Conservation (phyloP, 2,113 vertebrate genomes). For the Dunckerocampus dactyliophorus region DNA sequence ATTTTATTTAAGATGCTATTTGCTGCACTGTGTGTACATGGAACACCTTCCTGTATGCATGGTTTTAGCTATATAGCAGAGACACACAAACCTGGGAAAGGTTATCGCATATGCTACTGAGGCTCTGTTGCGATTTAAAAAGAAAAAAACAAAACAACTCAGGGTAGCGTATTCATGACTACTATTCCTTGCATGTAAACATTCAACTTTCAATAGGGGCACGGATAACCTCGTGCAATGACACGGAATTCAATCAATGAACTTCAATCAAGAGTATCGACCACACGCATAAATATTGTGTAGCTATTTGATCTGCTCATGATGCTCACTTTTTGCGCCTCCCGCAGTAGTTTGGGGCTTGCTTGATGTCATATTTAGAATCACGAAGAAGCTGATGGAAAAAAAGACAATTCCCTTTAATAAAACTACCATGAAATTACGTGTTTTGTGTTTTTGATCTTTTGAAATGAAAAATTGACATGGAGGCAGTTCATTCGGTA, state of each 20-base stretch:
- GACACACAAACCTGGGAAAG: background rate
- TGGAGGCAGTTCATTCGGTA: no score
- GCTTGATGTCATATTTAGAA: slow-evolving; percentile 47
- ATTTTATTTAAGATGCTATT: background rate
- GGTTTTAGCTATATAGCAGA: background rate
- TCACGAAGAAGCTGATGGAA: slow-evolving; percentile 34
- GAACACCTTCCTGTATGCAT: background rate
- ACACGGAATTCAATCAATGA: background rate
- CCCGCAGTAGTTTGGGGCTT: slow-evolving; percentile 19
- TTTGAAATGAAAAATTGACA: background rate
- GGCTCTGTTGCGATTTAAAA: background rate
- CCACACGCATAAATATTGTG: background rate
- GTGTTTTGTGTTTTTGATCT: slow-evolving; percentile 8
- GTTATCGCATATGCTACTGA: background rate
- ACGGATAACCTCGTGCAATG: background rate
- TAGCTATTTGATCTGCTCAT: slow-evolving; percentile 19
- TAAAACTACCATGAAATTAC: slow-evolving; percentile 42
- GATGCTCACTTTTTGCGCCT: slow-evolving; percentile 23
- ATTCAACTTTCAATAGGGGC: background rate
- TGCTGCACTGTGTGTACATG: background rate
- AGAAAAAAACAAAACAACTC: no score
- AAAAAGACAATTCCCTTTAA: slow-evolving; percentile 63
- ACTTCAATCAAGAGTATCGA: background rate
- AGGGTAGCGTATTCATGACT: slow-evolving; percentile 3
- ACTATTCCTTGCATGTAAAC: background rate